Evolutionary conservation across 2,113 vertebrate species (phyloP).

Genomic region (Pristiophorus japonicus): DNA sequence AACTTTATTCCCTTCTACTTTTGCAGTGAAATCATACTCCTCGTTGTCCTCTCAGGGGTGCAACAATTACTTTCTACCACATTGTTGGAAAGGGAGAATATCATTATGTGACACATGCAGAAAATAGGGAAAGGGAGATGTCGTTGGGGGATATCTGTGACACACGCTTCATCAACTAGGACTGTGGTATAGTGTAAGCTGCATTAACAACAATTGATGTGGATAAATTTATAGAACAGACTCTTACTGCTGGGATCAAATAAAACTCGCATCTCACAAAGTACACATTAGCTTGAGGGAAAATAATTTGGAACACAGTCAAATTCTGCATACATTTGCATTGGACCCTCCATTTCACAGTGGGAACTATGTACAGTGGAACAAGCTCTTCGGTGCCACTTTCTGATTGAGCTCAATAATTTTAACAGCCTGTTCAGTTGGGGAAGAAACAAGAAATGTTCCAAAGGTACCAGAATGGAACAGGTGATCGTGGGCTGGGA

Average conservation of each 20-base stretch:
- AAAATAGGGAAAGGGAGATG: not conserved
- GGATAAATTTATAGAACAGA: not conserved
- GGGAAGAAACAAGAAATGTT: not conserved
- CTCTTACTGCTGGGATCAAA: not conserved
- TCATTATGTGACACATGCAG: not conserved
- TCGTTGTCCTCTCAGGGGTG: not conserved
- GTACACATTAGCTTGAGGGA: not conserved
- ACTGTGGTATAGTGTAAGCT: not conserved
- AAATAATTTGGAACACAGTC: conserved; percentile 1
- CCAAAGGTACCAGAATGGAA: not conserved
- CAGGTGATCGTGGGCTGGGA: not conserved
- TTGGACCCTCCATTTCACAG: not conserved
- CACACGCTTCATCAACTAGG: not conserved
- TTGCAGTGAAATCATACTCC: not conserved
- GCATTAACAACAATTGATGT: not conserved
- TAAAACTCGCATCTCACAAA: not conserved
- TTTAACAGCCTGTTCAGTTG: not conserved
- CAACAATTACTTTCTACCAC: not conserved
- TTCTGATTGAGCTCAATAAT: not conserved
- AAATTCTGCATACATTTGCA: not conserved
- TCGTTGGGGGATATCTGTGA: not conserved
- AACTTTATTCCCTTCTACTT: not conserved
- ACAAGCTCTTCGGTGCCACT: not conserved
- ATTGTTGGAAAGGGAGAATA: not conserved
- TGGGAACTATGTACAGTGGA: not conserved